Conservation (phyloP, 2,888 invertebrate species). For the Pristionchus exspectatus region DNA sequence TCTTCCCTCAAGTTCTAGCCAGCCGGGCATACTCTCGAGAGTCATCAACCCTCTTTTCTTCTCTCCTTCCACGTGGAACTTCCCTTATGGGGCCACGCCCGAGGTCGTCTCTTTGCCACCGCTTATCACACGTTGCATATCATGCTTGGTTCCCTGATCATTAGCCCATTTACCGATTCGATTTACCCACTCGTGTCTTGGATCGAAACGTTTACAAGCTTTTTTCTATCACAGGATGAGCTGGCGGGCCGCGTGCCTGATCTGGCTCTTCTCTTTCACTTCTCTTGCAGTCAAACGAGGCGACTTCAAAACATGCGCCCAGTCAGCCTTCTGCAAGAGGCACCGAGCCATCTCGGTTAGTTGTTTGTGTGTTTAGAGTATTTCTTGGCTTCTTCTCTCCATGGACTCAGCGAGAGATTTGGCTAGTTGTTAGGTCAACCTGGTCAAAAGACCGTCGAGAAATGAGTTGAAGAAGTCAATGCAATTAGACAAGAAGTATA, state of each 20-base stretch:
- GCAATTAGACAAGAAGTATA: background rate
- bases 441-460: no score
- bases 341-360: constrained; percentile 66
- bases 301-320: constrained; percentile 78
- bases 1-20: background rate
- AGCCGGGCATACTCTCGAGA: background rate
- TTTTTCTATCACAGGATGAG: background rate
- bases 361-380: background rate
- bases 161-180: background rate
- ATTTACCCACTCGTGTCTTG: no score
- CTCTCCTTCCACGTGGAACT: background rate
- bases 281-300: constrained; percentile 68
- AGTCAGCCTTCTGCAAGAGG: constrained; percentile 76
- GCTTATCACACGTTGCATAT: background rate
- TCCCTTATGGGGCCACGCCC: background rate
- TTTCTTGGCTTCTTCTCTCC: no score
- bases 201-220: no score
- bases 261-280: background rate
- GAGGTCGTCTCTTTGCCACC: background rate
- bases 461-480: no score
- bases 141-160: background rate
- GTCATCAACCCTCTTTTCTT: background rate
- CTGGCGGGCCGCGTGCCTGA: constrained; percentile 35
- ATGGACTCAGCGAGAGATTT: no score
- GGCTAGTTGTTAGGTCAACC: no score